These are phyloP conservation scores for Dysdera silvatica DNA, from an alignment of 1,140 invertebrate genomes.

Conservation along the genomic window DNA sequence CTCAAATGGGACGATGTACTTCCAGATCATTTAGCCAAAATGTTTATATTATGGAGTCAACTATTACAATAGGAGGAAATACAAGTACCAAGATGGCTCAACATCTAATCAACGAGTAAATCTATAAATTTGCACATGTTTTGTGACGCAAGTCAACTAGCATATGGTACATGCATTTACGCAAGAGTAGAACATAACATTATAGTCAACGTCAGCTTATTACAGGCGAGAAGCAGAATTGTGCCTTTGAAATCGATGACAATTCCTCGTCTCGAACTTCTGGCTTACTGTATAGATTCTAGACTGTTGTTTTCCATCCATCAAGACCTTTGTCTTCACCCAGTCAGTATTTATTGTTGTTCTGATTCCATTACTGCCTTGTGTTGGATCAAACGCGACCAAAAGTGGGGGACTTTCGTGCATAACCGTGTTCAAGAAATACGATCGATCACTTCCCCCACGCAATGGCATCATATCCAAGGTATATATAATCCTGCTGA, in stretches of 20 bases:
- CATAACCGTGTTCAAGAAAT: constrained; percentile 1
- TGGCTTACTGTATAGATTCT: not conserved
- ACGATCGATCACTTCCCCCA: not conserved
- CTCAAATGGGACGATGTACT: constrained; percentile 10
- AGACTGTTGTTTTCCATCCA: constrained; percentile 30
- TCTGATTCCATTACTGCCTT: constrained; percentile 29
- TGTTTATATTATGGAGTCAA: not conserved
- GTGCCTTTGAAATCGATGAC: constrained; percentile 3
- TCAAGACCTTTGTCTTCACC: not conserved
- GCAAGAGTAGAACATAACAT: not conserved
- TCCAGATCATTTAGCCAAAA: not conserved
- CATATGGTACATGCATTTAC: not conserved
- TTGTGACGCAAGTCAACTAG: constrained; percentile 5
- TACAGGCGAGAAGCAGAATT: constrained; percentile 13
- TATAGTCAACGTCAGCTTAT: not conserved
- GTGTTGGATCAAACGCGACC: not conserved
- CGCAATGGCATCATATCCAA: constrained; percentile 12
- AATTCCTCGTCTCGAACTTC: constrained; percentile 5
- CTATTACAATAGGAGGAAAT: no score
- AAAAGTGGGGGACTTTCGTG: constrained; percentile 4
- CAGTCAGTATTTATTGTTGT: constrained; percentile 12
- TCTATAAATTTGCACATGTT: constrained; percentile 2
- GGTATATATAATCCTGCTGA: constrained; percentile 19
- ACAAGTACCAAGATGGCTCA: constrained; percentile 5
- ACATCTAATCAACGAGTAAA: not conserved